Evolutionary conservation across 2,888 invertebrate species (phyloP).

Genomic region (Erebia epiphron): DNA sequence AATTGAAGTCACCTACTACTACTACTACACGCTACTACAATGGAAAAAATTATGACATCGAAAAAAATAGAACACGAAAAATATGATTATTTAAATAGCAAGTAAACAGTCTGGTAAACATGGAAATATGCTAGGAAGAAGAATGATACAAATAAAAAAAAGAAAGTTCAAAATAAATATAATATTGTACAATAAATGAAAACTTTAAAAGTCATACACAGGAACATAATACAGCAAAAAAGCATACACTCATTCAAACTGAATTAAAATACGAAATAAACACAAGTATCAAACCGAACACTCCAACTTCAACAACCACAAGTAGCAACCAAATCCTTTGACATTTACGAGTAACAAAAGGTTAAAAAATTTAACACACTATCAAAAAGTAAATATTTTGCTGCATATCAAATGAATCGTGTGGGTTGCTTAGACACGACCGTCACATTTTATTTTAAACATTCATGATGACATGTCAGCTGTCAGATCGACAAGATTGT

Average conservation of each 20-base stretch:
- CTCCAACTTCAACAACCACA: conserved; percentile 1
- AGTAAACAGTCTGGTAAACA: no score
- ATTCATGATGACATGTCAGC: conserved; percentile 12
- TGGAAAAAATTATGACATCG: no score
- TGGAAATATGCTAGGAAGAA: no score
- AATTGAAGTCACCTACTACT: no score
- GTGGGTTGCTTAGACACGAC: conserved; percentile 13
- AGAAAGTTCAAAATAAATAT: not conserved
- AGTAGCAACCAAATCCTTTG: conserved; percentile 9
- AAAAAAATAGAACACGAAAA: no score
- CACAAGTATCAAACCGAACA: not conserved
- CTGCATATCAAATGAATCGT: conserved; percentile 17
- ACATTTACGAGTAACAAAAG: conserved; percentile 13
- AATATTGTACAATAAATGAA: not conserved
- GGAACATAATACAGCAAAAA: not conserved
- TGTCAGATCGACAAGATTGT: conserved; percentile 11
- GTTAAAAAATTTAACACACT: conserved; percentile 17
- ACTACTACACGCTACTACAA: no score
- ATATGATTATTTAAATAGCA: no score
- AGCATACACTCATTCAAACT: not conserved
- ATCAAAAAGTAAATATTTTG: conserved; percentile 16
- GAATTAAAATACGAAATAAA: conserved; percentile 3
- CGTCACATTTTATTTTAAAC: not conserved
- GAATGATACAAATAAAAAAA: no score
- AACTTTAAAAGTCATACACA: not conserved